These are phyloP conservation scores for Gari tellinella DNA, from an alignment of 2,888 invertebrate genomes.

Conservation along the genomic window DNA sequence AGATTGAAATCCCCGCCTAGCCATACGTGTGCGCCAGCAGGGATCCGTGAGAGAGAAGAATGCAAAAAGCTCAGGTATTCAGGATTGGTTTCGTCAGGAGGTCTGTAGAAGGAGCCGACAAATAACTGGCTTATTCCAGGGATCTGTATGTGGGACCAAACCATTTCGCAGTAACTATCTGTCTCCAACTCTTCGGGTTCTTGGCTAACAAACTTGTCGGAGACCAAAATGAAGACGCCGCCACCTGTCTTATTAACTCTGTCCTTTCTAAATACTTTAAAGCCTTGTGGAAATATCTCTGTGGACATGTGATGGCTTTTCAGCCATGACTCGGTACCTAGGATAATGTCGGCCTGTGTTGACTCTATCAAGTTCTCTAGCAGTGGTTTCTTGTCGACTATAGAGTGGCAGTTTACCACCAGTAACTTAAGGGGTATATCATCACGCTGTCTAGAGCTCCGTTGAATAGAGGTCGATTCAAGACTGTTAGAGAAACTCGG, in stretches of 20 bases:
- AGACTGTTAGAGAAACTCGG: conserved; percentile 9
- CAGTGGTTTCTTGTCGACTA: too few species aligned
- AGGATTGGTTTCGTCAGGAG: not conserved
- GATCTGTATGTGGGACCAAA: not conserved
- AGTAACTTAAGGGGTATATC: conserved; percentile 3
- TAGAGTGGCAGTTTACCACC: too few species aligned
- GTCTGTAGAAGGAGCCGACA: not conserved
- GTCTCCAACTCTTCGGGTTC: not conserved
- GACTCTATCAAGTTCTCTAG: not conserved
- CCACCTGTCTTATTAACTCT: not conserved
- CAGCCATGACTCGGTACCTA: not conserved
- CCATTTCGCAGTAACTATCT: not conserved
- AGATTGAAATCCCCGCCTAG: not conserved
- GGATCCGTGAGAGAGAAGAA: not conserved
- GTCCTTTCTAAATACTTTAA: not conserved
- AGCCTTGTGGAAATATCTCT: not conserved
- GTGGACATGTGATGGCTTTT: not conserved
- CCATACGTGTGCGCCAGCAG: not conserved
- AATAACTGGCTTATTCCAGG: not conserved
- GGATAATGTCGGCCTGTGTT: not conserved
- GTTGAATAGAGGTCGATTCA: not conserved
- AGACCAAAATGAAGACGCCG: not conserved
- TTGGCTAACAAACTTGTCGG: not conserved
- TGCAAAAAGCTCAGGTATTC: not conserved
- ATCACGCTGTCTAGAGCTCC: not conserved